Conservation (phyloP, 2,797 vertebrate genomes). For the Poecilia wingei region DNA sequence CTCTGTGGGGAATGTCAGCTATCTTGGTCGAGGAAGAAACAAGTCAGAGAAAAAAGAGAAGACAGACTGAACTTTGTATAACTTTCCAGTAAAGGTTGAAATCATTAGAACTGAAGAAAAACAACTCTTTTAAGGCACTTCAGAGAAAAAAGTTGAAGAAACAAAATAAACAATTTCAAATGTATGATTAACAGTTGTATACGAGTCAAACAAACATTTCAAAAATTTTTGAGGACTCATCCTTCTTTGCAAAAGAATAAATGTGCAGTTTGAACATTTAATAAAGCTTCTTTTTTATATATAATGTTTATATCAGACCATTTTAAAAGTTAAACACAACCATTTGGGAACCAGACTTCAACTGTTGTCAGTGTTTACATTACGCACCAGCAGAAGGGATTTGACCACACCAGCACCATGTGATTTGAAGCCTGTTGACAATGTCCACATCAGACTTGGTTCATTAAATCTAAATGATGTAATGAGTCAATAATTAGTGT, state of each 20-base stretch:
- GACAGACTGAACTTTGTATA: conserved; percentile 18
- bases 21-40: neutral
- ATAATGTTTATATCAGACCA: neutral
- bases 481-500: conserved; percentile 31
- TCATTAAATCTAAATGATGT: conserved; percentile 40
- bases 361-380: conserved; percentile 34
- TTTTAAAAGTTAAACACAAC: conserved; percentile 27
- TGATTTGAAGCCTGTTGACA: conserved; percentile 19
- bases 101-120: conserved; percentile 25
- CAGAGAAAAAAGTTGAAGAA: conserved; percentile 22
- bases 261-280: conserved; percentile 2
- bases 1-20: neutral
- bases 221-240: neutral
- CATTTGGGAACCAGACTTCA: conserved; percentile 9
- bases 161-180: conserved; percentile 20
- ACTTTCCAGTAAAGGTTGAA: conserved; percentile 33
- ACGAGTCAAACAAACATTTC: neutral
- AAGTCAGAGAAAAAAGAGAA: neutral
- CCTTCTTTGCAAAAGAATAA: neutral
- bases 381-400: conserved; percentile 23
- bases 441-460: conserved; percentile 14
- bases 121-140: conserved; percentile 24
- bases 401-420: conserved; percentile 32
- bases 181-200: neutral
- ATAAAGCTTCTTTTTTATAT: conserved; percentile 20